These are phyloP conservation scores for Lithophane semibrunnea DNA, from an alignment of 2,888 invertebrate species.

Conservation along the genomic window DNA sequence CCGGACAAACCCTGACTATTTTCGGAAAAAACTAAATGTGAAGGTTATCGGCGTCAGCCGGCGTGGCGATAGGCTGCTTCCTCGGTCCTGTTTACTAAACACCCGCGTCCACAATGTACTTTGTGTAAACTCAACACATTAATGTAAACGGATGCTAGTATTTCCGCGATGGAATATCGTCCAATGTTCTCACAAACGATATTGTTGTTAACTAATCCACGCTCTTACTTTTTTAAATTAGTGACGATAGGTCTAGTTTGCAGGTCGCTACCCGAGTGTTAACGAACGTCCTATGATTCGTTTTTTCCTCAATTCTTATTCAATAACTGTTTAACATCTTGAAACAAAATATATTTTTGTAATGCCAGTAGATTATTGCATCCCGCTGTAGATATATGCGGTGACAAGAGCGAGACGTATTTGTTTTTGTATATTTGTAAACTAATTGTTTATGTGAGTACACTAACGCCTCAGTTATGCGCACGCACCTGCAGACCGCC, in stretches of 20 bases:
- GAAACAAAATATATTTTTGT: not conserved
- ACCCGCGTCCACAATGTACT: conserved; percentile 20
- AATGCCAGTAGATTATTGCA: conserved; percentile 8
- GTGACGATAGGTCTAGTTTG: not conserved
- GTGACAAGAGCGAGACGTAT: conserved; percentile 48
- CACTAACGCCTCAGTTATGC: conserved; percentile 69
- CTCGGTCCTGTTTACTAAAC: conserved; percentile 50
- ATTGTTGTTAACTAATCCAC: conserved; percentile 1
- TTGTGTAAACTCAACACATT: conserved; percentile 17
- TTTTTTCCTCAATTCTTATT: conserved; percentile 1
- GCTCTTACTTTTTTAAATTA: conserved; percentile 7
- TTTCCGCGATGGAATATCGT: conserved; percentile 21
- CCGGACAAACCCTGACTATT: not conserved
- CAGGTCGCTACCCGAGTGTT: not conserved
- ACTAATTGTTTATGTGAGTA: conserved; percentile 53
- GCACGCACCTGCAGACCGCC: conserved; percentile 59
- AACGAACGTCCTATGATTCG: not conserved
- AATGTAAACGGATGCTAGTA: conserved; percentile 2
- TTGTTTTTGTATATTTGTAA: conserved; percentile 68
- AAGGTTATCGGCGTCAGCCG: conserved; percentile 19
- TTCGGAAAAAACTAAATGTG: not conserved
- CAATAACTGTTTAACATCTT: not conserved
- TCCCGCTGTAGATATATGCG: conserved; percentile 46
- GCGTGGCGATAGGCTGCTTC: not conserved
- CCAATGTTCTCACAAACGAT: not conserved